These are phyloP conservation scores for Cetonia aurata DNA, from an alignment of 2,888 invertebrate genomes.

Conservation along the genomic window DNA sequence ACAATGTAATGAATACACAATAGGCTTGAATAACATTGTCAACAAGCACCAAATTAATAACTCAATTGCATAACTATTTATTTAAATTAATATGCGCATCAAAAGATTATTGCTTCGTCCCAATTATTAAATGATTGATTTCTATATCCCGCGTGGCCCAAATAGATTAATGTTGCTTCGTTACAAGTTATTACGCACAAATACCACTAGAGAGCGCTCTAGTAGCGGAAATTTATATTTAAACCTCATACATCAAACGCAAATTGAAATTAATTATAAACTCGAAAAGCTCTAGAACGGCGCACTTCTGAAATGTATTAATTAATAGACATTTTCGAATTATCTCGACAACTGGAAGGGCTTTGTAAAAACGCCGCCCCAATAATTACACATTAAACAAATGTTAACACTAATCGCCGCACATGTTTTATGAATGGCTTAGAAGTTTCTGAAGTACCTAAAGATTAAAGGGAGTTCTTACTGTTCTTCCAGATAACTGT, in stretches of 20 bases:
- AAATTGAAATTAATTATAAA: slow-evolving; percentile 38
- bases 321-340: slow-evolving; percentile 28
- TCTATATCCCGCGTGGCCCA: too few relatives aligned
- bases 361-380: slow-evolving; percentile 35
- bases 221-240: slow-evolving; percentile 14
- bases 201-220: neutral
- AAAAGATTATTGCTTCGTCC: too few relatives aligned
- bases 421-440: slow-evolving; percentile 43
- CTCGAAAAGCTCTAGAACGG: slow-evolving; percentile 27
- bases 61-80: too few relatives aligned
- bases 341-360: slow-evolving; percentile 22
- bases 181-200: neutral
- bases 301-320: slow-evolving; percentile 32
- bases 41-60: too few relatives aligned
- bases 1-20: too few relatives aligned
- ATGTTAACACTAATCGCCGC: slow-evolving; percentile 42
- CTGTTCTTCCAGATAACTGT: slow-evolving; percentile 20
- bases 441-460: slow-evolving; percentile 38
- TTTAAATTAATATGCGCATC: too few relatives aligned
- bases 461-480: slow-evolving; percentile 40
- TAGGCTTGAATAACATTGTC: too few relatives aligned
- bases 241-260: slow-evolving; percentile 32
- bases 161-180: too few relatives aligned
- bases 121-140: too few relatives aligned
- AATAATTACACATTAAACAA: slow-evolving; percentile 40